phyloP scores from a whole-genome alignment of 1,140 invertebrate species.

The Drosophila bipectinata region DNA sequence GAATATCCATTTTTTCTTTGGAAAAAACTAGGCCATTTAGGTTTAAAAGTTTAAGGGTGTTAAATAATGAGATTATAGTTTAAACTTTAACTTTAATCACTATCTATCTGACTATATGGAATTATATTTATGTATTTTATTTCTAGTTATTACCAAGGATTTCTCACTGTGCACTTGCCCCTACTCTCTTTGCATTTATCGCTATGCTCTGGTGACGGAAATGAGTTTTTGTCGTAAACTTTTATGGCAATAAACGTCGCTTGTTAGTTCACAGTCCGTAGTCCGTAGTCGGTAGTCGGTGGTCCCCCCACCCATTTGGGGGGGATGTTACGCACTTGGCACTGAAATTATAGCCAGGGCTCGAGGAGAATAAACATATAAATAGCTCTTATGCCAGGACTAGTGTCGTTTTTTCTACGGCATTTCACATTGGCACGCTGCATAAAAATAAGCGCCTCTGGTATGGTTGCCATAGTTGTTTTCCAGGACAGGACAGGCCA shows the following conservation, averaged over 20 bases:
- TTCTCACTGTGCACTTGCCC: neutral
- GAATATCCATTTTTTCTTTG: slow-evolving; percentile 31
- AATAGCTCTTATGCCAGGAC: slow-evolving; percentile 56
- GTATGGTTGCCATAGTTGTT: slow-evolving; percentile 41
- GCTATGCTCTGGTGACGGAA: slow-evolving; percentile 73
- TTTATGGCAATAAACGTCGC: slow-evolving; percentile 81
- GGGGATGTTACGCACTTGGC: slow-evolving; percentile 62
- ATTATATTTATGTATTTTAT: neutral
- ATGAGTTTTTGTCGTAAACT: slow-evolving; percentile 82
- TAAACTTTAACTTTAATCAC: neutral
- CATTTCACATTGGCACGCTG: slow-evolving; percentile 66
- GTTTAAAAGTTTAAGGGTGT: neutral
- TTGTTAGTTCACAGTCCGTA: slow-evolving; percentile 56
- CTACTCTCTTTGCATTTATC: slow-evolving; percentile 58
- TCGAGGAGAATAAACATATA: slow-evolving; percentile 65
- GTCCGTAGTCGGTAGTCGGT: neutral
- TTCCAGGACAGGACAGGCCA: neutral
- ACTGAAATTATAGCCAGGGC: slow-evolving; percentile 62
- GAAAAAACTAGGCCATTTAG: neutral
- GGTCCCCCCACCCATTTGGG: too few relatives aligned
- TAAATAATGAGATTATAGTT: neutral
- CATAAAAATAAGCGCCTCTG: slow-evolving; percentile 64
- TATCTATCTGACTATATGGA: too few relatives aligned
- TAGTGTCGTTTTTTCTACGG: slow-evolving; percentile 57
- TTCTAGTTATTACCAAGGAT: neutral